phyloP scores from a whole-genome alignment of 1,140 invertebrate species.

The Tetragnatha versicolor region DNA sequence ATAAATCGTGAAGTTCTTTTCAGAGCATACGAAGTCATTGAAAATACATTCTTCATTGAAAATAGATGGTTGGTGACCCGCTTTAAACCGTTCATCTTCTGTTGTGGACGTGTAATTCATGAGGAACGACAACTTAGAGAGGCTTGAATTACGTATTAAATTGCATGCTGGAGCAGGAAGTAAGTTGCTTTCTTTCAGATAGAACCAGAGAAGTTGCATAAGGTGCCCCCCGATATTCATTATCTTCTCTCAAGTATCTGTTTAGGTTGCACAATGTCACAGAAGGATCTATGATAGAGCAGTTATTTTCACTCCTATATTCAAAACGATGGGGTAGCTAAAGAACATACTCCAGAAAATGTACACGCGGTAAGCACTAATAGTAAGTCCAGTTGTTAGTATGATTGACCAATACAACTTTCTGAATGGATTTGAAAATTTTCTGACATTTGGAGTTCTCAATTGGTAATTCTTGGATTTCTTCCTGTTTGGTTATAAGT shows the following conservation, averaged over 20 bases:
- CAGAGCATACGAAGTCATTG: neutral
- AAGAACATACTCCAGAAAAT: constrained; percentile 14
- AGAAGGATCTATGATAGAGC: neutral
- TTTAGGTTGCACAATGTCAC: constrained; percentile 37
- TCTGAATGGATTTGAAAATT: neutral
- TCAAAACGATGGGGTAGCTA: neutral
- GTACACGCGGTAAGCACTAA: neutral
- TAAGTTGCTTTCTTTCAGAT: neutral
- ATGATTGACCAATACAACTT: neutral
- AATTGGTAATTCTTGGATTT: too few species aligned
- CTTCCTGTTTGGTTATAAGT: too few species aligned
- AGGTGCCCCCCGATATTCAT: neutral
- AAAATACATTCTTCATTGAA: neutral
- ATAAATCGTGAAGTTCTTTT: neutral
- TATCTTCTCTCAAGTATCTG: too few species aligned
- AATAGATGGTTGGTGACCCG: neutral
- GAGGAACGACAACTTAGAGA: neutral
- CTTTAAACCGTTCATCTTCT: neutral
- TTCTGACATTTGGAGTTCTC: neutral
- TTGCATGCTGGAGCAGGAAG: neutral
- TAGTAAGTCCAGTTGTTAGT: neutral
- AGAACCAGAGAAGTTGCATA: neutral
- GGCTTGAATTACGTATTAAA: too few species aligned
- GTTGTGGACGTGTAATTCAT: neutral
- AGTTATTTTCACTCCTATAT: neutral